phyloP scores from a whole-genome alignment of 2,888 invertebrate genomes.

The Phorcus lineatus region DNA sequence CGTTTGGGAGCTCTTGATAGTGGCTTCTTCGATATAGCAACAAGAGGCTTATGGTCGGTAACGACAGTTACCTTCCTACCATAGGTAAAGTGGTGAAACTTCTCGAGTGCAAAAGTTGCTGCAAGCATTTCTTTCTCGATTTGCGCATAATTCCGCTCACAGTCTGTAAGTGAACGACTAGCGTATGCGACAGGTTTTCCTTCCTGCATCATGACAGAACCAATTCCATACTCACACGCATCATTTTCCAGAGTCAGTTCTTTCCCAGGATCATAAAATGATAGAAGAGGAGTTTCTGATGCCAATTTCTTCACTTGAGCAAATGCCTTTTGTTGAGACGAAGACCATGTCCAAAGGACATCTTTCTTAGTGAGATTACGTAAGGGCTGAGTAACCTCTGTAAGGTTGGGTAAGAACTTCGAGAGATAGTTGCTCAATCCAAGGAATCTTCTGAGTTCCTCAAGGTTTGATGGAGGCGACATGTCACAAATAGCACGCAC shows the following conservation, averaged over 20 bases:
- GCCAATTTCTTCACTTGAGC: slow-evolving; percentile 38
- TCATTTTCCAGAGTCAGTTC: slow-evolving; percentile 41
- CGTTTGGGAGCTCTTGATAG: no score
- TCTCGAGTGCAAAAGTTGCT: no score
- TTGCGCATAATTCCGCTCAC: slow-evolving; percentile 42
- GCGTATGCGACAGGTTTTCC: slow-evolving; percentile 41
- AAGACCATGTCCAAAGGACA: no score
- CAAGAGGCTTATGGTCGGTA: no score
- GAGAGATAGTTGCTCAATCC: slow-evolving; percentile 44
- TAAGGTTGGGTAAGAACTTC: slow-evolving; percentile 37
- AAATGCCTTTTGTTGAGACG: no score
- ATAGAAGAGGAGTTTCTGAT: slow-evolving; percentile 40
- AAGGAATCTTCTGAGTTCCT: slow-evolving; percentile 39
- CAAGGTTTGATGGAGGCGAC: slow-evolving; percentile 29
- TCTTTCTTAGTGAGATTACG: slow-evolving; percentile 41
- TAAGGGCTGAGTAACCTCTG: slow-evolving; percentile 32
- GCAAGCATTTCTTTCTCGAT: slow-evolving; percentile 48
- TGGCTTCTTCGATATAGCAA: no score
- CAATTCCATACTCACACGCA: slow-evolving; percentile 48
- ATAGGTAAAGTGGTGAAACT: no score
- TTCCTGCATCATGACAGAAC: slow-evolving; percentile 42
- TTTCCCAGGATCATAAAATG: slow-evolving; percentile 36
- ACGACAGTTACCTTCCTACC: no score
- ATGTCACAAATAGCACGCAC: slow-evolving; percentile 39
- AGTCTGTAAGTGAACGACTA: slow-evolving; percentile 36